Percentiles rank a stretch among this genome's conserved stretches.
These are phyloP conservation scores for Hoplostethus atlanticus DNA, from an alignment of 2,797 vertebrate species.

Conservation along the genomic window DNA sequence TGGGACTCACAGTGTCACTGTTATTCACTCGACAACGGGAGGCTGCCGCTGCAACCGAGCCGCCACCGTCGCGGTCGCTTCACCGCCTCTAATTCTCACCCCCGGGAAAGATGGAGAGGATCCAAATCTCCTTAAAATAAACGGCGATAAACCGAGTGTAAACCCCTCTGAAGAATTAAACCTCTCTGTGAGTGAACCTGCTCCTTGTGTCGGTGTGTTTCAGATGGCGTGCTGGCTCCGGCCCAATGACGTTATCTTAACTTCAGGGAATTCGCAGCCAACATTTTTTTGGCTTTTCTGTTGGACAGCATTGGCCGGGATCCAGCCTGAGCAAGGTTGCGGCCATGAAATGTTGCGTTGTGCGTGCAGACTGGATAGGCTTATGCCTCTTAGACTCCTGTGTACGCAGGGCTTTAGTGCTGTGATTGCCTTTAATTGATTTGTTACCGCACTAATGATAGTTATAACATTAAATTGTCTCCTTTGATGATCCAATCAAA, in stretches of 20 bases:
- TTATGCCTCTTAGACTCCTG: background rate
- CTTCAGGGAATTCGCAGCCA: background rate
- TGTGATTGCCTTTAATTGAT: slow-evolving; percentile 61
- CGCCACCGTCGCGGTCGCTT: background rate
- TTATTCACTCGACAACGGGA: slow-evolving; percentile 36
- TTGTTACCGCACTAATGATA: slow-evolving; percentile 53
- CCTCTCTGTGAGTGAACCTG: slow-evolving; percentile 16
- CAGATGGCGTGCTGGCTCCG: background rate
- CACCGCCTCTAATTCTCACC: slow-evolving; percentile 31
- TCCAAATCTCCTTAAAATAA: slow-evolving; percentile 50
- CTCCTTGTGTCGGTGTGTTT: slow-evolving; percentile 16
- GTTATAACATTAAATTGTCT: slow-evolving; percentile 52
- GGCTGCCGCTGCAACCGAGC: slow-evolving; percentile 47
- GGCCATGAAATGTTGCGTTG: background rate
- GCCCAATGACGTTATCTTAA: background rate
- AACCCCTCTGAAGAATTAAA: slow-evolving; percentile 41
- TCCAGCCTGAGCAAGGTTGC: slow-evolving; percentile 2
- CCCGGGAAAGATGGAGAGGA: slow-evolving; percentile 17
- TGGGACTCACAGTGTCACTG: slow-evolving; percentile 47
- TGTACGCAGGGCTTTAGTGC: background rate
- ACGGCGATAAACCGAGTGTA: slow-evolving; percentile 11
- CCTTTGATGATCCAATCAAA: slow-evolving; percentile 60
- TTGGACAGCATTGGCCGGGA: background rate
- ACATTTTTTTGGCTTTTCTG: background rate
- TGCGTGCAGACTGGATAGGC: background rate